Conservation (phyloP, 1,140 invertebrate species). For the Drosophila sp. region DNA sequence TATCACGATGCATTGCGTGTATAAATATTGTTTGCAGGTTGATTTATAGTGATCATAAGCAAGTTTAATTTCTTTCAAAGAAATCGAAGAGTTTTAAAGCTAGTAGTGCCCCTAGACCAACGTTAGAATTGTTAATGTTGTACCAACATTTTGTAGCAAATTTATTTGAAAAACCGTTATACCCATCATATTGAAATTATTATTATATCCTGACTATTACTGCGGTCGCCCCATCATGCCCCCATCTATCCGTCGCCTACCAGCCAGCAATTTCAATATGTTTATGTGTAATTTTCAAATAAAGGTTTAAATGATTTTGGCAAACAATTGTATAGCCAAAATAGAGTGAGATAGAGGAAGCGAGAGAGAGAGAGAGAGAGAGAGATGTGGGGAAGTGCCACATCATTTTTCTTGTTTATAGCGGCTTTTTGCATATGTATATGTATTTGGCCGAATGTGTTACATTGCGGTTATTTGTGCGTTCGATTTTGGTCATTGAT, state of each 20-base stretch:
- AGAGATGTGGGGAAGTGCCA: background rate
- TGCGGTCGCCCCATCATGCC: slow-evolving; percentile 24
- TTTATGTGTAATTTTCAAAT: slow-evolving; percentile 80
- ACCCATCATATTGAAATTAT: background rate
- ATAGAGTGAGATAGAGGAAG: background rate
- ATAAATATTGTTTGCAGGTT: too few species aligned
- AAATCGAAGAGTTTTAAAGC: too few species aligned
- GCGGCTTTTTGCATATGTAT: slow-evolving; percentile 52
- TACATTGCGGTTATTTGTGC: slow-evolving; percentile 74
- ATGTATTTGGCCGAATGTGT: slow-evolving; percentile 59
- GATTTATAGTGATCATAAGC: too few species aligned
- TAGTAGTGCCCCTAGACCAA: too few species aligned
- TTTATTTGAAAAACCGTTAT: background rate
- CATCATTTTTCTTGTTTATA: slow-evolving; percentile 52
- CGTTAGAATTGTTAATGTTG: too few species aligned
- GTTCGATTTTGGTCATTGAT: slow-evolving; percentile 75
- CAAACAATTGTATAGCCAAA: slow-evolving; percentile 65
- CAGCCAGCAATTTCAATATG: slow-evolving; percentile 56
- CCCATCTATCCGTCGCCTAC: background rate
- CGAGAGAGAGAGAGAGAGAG: background rate
- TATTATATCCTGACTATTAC: slow-evolving; percentile 11
- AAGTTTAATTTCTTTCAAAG: too few species aligned
- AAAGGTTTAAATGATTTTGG: slow-evolving; percentile 79
- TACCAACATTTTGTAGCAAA: background rate
- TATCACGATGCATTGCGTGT: too few species aligned